Evolutionary conservation across 2,797 vertebrate genomes (phyloP), one percentile per base, ranked within the genome.

Genomic region (Mallotus villosus): DNA sequence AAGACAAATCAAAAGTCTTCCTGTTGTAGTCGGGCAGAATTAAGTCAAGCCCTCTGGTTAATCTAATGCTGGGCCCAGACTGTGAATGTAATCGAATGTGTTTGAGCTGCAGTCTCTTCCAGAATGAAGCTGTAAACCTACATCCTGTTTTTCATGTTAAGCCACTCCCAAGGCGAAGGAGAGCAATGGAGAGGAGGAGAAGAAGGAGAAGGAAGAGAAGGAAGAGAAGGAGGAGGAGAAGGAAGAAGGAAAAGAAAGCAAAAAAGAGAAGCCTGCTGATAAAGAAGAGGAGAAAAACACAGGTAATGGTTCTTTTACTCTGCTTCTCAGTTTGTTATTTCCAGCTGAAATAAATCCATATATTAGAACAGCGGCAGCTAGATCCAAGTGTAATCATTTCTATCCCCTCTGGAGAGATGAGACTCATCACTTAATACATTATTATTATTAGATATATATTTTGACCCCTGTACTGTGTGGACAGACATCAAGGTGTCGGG

Each of bases 401-500:
- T 46, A 46, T 46, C 41, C 41, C 2, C 41, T 46, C 41, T 46
- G 41, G 41, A 46, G 41, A 46, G 41, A 46, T 46, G 41, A 46
- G 41, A 46, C 41, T 46, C 12, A 14, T 46, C n/a, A 14, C 41
- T 14, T 46, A 46, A 14, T 14, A 46, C 11, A 46, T 46, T 46
- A 12, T 46, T 46, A 14, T 46, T 46, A 14, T 46, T 46, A 41
- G 37, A 41, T 11, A 41, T 12, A 2, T 41, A 41, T 41, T 41
- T 41, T 14, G 41, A 46, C n/a, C 22, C 9, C 3, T 59, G n/a
- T 21, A 11, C n/a, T 24, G 1, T 60, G 8, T 11, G 8, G 7
- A 0, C 72, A 96, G 95, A 95, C 37, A 94, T 97, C 80, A 95
- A 94, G 29, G 96, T 97, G 24, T 95, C 96, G 0, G 96, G 92